These are phyloP conservation scores for Tauraco hartlaubi DNA, from an alignment of 2,797 vertebrate species.

Conservation along the genomic window DNA sequence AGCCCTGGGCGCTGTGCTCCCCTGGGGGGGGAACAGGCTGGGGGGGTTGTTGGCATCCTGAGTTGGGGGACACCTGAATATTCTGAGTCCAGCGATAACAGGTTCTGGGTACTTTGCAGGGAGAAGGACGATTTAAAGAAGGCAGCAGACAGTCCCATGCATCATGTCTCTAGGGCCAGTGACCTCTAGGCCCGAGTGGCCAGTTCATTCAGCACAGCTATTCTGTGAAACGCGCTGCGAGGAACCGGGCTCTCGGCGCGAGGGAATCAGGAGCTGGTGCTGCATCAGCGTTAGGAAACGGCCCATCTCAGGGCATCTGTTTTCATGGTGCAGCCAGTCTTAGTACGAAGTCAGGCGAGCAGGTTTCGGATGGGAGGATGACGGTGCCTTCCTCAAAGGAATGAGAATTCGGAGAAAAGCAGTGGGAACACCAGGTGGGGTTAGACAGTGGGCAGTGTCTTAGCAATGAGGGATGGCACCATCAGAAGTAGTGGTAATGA, in stretches of 20 bases:
- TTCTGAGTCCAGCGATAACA: background rate
- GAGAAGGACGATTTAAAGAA: background rate
- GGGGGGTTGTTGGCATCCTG: background rate
- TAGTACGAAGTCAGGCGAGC: background rate
- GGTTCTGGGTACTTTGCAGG: background rate
- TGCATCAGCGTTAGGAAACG: background rate
- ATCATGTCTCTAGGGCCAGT: background rate
- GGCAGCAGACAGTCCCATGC: background rate
- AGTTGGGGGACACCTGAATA: background rate
- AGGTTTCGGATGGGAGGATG: background rate
- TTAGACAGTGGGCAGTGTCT: background rate
- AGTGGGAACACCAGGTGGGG: background rate
- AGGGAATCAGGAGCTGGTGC: fast-evolving
- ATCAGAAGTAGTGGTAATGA: background rate
- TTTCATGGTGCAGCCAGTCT: background rate
- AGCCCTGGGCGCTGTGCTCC: background rate
- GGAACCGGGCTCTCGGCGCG: background rate
- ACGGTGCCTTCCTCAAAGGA: background rate
- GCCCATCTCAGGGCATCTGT: background rate
- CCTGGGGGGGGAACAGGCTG: background rate
- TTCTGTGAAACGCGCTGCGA: background rate
- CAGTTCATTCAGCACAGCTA: background rate
- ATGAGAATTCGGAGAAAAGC: background rate
- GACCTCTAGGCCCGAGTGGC: background rate
- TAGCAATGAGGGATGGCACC: background rate